Conservation (phyloP, 2,113 vertebrate species). For the Myiopsitta monachus region DNA sequence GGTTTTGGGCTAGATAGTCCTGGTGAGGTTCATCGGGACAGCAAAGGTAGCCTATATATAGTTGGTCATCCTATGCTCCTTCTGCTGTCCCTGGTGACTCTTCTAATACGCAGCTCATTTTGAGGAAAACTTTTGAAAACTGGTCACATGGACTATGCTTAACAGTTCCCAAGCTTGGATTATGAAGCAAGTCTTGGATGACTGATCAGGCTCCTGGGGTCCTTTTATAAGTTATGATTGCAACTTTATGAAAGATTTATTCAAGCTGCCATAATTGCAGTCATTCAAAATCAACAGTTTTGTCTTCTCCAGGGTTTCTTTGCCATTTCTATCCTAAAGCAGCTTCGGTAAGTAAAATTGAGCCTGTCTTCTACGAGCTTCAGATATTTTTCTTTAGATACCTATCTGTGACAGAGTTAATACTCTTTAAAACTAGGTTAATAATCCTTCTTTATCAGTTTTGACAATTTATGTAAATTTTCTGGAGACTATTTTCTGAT, state of each 20-base stretch:
- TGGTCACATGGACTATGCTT: not conserved
- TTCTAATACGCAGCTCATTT: not conserved
- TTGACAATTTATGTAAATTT: not conserved
- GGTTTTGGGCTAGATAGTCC: not conserved
- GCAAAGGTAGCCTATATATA: not conserved
- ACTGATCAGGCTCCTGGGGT: not conserved
- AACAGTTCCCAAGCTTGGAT: not conserved
- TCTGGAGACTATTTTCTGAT: not conserved
- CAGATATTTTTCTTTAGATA: not conserved
- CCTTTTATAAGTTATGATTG: not conserved
- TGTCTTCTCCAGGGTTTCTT: not conserved
- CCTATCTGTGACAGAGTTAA: not conserved
- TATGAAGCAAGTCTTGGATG: not conserved
- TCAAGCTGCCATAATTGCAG: not conserved
- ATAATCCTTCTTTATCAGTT: not conserved
- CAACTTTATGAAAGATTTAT: not conserved
- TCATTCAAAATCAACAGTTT: not conserved
- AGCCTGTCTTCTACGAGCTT: not conserved
- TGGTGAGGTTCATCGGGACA: not conserved
- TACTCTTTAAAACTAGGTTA: not conserved
- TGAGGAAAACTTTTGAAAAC: not conserved
- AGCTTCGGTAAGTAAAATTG: not conserved
- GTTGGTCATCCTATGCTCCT: not conserved
- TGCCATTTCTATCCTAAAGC: not conserved
- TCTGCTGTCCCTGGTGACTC: not conserved